Base-by-base conservation (phyloP, 2,113 vertebrate species). In the Bubo blakistoni region DNA sequence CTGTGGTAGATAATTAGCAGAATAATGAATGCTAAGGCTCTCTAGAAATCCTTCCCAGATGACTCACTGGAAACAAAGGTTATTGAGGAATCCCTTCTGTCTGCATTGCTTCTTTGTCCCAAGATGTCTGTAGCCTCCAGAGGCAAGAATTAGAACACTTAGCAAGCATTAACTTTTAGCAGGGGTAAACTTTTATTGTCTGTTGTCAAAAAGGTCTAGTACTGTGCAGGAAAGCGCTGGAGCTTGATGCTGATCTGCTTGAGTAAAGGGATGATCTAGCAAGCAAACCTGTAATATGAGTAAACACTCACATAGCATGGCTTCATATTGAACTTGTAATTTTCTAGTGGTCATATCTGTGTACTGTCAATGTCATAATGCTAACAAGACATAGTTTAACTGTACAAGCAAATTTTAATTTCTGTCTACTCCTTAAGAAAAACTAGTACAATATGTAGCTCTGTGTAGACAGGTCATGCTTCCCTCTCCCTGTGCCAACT, bases 401-500 rank as follows among this genome's bases (percentile, higher is more conserved):
- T 59, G 3, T 61, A 11, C 10, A 66, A 49, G 59, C 49, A 85
- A 90, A 57, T 85, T 38, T 9, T 72, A 46, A 61, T 47, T 86
- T 70, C 55, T 19, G 5, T 3, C 36, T 80, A 18, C 19, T 80
- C 12, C 36, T 87, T 55, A 51, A 73, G 67, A 90, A 87, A 52
- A 69, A 18, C 3, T 57, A 40, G 26, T 61, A 7, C 38, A 70
- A 32, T 32, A 20, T 61, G 9, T 51, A 59, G 14, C 29, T 58
- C 20, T 69, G 0, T 3, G 0, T 34, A 47, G n/a, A 25, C 12
- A 55, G 20, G 13, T 77, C 6, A 6, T 52, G 12, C 24, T 80
- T 47, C n/a, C 8, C 13, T 59, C 26, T 86, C 5, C 0, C 27
- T 82, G 0, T 52, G 62, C 11, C 54, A 61, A 0, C 10, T 90